Conservation (phyloP, 2,797 vertebrate genomes). For the Gambelia wislizenii region DNA sequence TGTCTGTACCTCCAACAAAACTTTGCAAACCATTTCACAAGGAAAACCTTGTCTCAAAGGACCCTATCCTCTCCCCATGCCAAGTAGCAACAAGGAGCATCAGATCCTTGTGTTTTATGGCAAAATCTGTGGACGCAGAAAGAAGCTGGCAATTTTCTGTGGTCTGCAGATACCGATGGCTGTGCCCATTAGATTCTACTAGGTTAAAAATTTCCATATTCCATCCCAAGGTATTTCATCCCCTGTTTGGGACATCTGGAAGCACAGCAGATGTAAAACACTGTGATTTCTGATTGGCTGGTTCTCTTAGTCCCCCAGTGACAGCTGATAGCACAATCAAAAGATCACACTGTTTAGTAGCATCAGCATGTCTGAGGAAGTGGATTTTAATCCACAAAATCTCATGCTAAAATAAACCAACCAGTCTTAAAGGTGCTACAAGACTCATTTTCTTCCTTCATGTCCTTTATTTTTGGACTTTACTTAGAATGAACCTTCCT, state of each 20-base stretch:
- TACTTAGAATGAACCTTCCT: too few species aligned
- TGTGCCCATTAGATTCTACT: background rate
- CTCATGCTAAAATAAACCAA: too few species aligned
- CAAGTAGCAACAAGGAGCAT: background rate
- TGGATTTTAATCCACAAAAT: too few species aligned
- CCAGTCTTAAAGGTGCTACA: too few species aligned
- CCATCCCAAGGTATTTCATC: background rate
- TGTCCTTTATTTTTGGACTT: too few species aligned
- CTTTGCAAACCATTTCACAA: background rate
- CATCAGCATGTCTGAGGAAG: too few species aligned
- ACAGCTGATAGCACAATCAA: background rate
- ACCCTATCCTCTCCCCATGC: background rate
- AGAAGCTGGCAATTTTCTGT: background rate
- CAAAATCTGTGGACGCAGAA: too few species aligned
- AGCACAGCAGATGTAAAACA: background rate
- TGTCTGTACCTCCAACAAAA: background rate
- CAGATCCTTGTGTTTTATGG: background rate
- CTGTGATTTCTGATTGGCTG: constrained; percentile 18
- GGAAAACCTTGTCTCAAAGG: background rate
- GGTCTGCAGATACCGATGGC: background rate
- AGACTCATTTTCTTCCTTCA: too few species aligned
- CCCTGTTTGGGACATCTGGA: background rate
- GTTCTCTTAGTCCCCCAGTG: constrained; percentile 2
- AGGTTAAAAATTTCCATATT: background rate
- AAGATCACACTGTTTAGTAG: background rate